Percentiles rank a stretch among this genome's conserved stretches.
Evolutionary conservation across 2,888 invertebrate species (phyloP).

Genomic region (Mesorhabditis belari): DNA sequence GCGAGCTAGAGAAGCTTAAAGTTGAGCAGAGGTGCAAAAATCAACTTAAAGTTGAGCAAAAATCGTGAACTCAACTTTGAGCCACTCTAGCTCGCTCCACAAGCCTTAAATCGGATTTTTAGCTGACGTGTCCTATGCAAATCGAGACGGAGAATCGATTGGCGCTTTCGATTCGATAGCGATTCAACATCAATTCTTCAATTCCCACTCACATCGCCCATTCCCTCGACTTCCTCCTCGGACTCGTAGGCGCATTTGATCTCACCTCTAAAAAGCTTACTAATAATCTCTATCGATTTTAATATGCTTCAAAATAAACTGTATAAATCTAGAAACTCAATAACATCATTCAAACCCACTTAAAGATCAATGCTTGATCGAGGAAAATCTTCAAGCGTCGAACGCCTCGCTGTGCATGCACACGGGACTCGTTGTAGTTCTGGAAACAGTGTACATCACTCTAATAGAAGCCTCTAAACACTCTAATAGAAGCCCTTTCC

Average conservation of each 20-base stretch:
- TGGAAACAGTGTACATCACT: slow-evolving; percentile 52
- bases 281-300: slow-evolving; percentile 58
- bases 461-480: too few relatives aligned
- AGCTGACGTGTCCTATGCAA: too few relatives aligned
- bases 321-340: neutral
- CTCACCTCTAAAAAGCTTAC: slow-evolving; percentile 68
- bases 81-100: too few relatives aligned
- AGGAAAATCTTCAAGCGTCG: slow-evolving; percentile 64
- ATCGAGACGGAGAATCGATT: too few relatives aligned
- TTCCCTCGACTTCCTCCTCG: slow-evolving; percentile 61
- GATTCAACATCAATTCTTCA: too few relatives aligned
- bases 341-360: neutral
- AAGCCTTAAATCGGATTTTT: too few relatives aligned
- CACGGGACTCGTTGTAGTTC: slow-evolving; percentile 82
- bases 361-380: slow-evolving; percentile 8
- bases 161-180: too few relatives aligned
- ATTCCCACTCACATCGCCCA: slow-evolving; percentile 59
- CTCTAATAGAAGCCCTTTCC: too few relatives aligned
- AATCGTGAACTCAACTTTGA: too few relatives aligned
- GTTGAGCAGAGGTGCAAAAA: too few relatives aligned
- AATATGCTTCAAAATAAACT: slow-evolving; percentile 53
- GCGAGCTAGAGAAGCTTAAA: too few relatives aligned
- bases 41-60: too few relatives aligned
- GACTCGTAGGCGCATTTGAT: slow-evolving; percentile 73
- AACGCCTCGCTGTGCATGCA: slow-evolving; percentile 73